phyloP scores from a whole-genome alignment of 2,888 invertebrate species.

The Quadroppia sp. region DNA sequence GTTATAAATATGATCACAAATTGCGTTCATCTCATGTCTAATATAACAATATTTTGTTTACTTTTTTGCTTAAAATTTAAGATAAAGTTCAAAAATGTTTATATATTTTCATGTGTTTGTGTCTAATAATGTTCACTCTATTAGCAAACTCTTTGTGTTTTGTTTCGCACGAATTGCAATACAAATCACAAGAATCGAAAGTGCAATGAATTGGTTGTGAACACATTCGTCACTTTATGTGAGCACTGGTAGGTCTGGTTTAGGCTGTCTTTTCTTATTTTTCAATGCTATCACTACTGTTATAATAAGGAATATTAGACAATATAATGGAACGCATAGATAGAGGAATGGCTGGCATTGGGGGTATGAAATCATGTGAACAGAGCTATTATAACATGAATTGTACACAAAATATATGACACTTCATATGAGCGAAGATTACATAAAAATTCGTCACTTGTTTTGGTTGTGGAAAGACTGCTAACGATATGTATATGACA shows the following conservation, averaged over 20 bases:
- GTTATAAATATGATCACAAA: not conserved
- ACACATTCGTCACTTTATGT: not conserved
- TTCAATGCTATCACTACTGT: not conserved
- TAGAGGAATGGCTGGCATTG: too few species aligned
- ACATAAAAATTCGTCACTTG: slow-evolving; percentile 24
- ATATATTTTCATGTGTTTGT: too few species aligned
- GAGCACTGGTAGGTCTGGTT: not conserved
- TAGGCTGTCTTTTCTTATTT: not conserved
- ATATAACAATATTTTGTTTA: too few species aligned
- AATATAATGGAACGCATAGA: not conserved
- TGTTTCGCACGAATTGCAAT: not conserved
- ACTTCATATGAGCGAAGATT: slow-evolving; percentile 22
- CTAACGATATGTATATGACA: slow-evolving; percentile 24
- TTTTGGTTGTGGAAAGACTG: not conserved
- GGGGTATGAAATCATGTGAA: not conserved
- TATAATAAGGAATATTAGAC: not conserved
- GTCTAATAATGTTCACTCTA: too few species aligned
- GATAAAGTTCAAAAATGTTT: too few species aligned
- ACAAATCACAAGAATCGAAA: not conserved
- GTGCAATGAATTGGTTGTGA: not conserved
- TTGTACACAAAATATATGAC: not conserved
- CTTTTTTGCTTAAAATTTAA: too few species aligned
- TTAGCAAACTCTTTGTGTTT: not conserved
- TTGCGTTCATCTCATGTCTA: not conserved
- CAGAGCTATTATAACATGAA: not conserved